Conservation (phyloP, 1,140 invertebrate species). For the Drosophila navojoa region DNA sequence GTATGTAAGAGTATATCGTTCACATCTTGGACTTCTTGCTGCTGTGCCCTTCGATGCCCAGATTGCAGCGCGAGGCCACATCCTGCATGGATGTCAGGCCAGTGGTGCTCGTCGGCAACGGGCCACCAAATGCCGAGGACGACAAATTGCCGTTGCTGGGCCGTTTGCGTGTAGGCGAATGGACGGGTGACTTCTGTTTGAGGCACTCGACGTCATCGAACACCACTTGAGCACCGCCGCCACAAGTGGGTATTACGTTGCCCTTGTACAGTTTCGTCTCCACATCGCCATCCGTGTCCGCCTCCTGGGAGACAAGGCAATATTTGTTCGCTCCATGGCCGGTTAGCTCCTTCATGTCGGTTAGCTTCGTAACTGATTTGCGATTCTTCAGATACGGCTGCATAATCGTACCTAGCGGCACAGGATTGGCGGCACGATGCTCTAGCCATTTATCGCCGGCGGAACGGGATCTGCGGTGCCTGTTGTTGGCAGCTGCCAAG, state of each 20-base stretch:
- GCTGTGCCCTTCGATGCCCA: constrained; percentile 81
- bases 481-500: constrained; percentile 88
- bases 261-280: constrained; percentile 97
- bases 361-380: constrained; percentile 93
- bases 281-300: constrained; percentile 95
- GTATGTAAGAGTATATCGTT: not conserved
- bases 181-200: constrained; percentile 91
- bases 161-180: constrained; percentile 76
- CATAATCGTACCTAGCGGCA: constrained; percentile 92
- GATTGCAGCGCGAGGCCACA: constrained; percentile 72
- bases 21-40: constrained; percentile 79
- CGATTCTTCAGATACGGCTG: constrained; percentile 93
- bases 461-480: constrained; percentile 91
- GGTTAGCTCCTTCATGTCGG: constrained; percentile 88
- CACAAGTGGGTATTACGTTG: constrained; percentile 95
- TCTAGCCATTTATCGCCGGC: constrained; percentile 94
- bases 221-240: constrained; percentile 96
- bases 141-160: constrained; percentile 67
- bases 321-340: constrained; percentile 93
- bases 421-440: constrained; percentile 91
- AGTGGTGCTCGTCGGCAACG: constrained; percentile 50
- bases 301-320: constrained; percentile 94
- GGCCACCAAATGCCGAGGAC: constrained; percentile 53
- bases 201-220: constrained; percentile 97
- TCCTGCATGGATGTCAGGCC: constrained; percentile 60